Evolutionary conservation across 2,113 vertebrate genomes (phyloP).

Genomic region (Phyllostomus hastatus): DNA sequence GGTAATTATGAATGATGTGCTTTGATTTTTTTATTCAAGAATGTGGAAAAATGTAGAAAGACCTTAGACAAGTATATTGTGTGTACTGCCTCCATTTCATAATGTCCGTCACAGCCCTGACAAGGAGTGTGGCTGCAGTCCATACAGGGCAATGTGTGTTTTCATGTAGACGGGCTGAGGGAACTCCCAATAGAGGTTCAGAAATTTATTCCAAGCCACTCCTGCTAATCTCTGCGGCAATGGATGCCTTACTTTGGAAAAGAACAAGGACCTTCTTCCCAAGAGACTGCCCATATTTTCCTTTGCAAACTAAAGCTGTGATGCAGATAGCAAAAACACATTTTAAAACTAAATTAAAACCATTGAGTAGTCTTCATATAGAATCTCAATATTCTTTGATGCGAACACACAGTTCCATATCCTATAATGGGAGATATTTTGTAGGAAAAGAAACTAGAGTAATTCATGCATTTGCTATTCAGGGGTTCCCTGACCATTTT

Average conservation of each 20-base stretch:
- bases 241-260: neutral
- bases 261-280: neutral
- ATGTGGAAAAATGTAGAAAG: neutral
- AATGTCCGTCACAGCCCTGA: neutral
- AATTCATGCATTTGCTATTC: neutral
- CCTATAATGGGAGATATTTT: neutral
- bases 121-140: neutral
- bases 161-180: conserved; percentile 31
- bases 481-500: neutral
- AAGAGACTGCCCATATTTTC: conserved; percentile 29
- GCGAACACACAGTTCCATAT: neutral
- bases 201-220: neutral
- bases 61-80: conserved; percentile 47
- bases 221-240: neutral
- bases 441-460: neutral
- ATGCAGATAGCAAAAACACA: conserved; percentile 33
- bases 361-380: neutral
- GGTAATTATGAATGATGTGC: neutral
- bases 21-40: neutral
- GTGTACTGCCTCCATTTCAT: conserved; percentile 65
- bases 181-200: conserved; percentile 32
- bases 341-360: conserved; percentile 8
- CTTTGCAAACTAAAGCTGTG: conserved; percentile 48
- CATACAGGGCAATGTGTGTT: conserved; percentile 1
- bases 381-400: neutral